Conservation (phyloP, 2,797 vertebrate genomes). For the Anableps anableps region DNA sequence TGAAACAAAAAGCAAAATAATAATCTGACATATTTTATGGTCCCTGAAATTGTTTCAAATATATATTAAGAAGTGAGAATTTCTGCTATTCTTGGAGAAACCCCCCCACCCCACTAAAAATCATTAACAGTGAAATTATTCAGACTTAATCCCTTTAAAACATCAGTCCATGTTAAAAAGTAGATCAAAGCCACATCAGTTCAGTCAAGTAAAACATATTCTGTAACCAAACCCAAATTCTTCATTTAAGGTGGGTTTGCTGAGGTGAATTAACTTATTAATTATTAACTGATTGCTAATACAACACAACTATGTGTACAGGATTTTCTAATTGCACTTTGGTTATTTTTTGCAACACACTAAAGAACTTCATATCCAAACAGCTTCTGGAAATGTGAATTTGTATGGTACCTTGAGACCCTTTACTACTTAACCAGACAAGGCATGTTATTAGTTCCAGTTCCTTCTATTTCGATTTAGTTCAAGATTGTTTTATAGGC, state of each 20-base stretch:
- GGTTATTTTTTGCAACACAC: slow-evolving; percentile 31
- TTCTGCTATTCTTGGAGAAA: slow-evolving; percentile 28
- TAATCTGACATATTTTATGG: neutral
- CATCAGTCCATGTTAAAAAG: slow-evolving; percentile 26
- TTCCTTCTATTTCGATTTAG: slow-evolving; percentile 40
- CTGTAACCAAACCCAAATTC: slow-evolving; percentile 18
- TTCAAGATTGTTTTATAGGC: neutral
- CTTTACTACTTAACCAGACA: slow-evolving; percentile 1
- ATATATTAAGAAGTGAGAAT: slow-evolving; percentile 26
- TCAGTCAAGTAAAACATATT: slow-evolving; percentile 49
- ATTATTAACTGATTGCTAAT: slow-evolving; percentile 2
- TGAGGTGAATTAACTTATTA: slow-evolving; percentile 7
- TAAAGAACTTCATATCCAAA: neutral
- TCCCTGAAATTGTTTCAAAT: neutral
- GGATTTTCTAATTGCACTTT: slow-evolving; percentile 69
- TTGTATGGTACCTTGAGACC: neutral
- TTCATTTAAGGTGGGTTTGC: neutral
- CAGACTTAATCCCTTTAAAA: slow-evolving; percentile 56
- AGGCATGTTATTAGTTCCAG: slow-evolving; percentile 19
- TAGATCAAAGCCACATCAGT: slow-evolving; percentile 30
- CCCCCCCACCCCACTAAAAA: slow-evolving; percentile 34
- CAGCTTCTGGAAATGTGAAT: slow-evolving; percentile 1
- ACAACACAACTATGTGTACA: neutral
- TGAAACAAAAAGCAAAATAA: slow-evolving; percentile 9
- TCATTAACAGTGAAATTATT: slow-evolving; percentile 48